Evolutionary conservation across 2,888 invertebrate species (phyloP).

Genomic region (Quadroppia sp.): DNA sequence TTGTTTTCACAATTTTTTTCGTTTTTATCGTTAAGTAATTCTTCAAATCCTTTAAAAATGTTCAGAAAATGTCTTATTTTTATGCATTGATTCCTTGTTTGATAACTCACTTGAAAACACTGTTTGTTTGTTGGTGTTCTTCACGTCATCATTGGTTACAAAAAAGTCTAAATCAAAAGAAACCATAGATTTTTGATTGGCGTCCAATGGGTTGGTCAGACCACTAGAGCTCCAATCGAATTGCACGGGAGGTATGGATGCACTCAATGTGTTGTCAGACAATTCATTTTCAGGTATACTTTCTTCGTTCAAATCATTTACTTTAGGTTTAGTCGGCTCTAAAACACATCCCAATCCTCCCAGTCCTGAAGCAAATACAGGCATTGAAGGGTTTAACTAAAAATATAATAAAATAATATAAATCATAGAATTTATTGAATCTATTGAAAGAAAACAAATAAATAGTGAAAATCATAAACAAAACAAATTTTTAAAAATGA

Average conservation of each 20-base stretch:
- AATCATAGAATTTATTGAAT: neutral
- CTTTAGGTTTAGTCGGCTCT: slow-evolving; percentile 52
- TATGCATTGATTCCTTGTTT: neutral
- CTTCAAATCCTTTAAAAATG: slow-evolving; percentile 49
- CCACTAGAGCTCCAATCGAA: slow-evolving; percentile 72
- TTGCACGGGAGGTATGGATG: slow-evolving; percentile 60
- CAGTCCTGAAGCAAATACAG: slow-evolving; percentile 78
- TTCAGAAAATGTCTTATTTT: neutral
- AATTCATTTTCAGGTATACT: slow-evolving; percentile 36
- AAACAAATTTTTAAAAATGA: neutral
- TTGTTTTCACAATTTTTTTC: slow-evolving; percentile 1
- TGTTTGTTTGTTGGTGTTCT: slow-evolving; percentile 37
- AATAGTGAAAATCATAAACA: neutral
- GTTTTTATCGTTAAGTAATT: slow-evolving; percentile 48
- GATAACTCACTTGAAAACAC: slow-evolving; percentile 45
- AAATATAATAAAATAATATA: neutral
- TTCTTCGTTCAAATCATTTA: slow-evolving; percentile 41
- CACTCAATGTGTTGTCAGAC: slow-evolving; percentile 22
- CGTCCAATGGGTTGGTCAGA: slow-evolving; percentile 66
- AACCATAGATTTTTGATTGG: slow-evolving; percentile 48
- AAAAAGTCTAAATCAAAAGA: slow-evolving; percentile 51
- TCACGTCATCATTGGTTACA: slow-evolving; percentile 46
- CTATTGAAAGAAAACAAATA: neutral
- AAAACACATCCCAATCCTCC: slow-evolving; percentile 67
- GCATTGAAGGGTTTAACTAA: slow-evolving; percentile 72